Base-by-base conservation (phyloP, 1,140 invertebrate genomes). In the Monochamus saltuarius region DNA sequence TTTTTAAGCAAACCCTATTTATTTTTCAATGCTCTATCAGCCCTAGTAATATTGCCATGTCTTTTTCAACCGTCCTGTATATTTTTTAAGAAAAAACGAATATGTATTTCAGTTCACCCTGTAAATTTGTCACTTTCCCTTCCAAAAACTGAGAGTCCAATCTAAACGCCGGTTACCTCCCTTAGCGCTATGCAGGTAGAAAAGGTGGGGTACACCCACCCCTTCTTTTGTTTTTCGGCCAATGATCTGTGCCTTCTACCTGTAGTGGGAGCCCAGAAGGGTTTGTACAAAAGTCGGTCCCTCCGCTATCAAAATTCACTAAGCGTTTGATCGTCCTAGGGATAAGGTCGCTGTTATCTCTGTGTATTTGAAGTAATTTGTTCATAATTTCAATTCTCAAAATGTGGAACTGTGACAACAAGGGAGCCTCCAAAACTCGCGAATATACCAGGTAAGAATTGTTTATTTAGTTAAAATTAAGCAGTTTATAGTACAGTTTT, bases 391-490 rank as follows among this genome's bases (percentile, higher is more conserved):
- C 55, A 55, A 46, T 39, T 37, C 8, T 35, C 22, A 37, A 42
- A 59, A 69, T 69, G 67, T 69, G 67, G 67, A 64, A 69, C 47
- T 54, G 64, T 56, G 22, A 61, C 1, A 50, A 11, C 13, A 61
- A 51, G 36, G 59, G 62, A 54, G 37, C 61, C n/a, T 69, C 64
- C 38, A 59, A 66, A 49, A 46, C 52, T 22, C 66, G 67, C 59
- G 56, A 68, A 50, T 66, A 52, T 61, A 46, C 64, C 40, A 65
- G 66, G 66, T 67, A 62, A 59, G 17, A 63, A 13, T 14, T n/a
- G 13, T 42, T 43, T n/a, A 47, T 51, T 59, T 40, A 6, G 22
- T 43, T 51, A n/a, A 29, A 3, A 29, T 6, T 29, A 29, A 29
- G 22, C 22, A 29, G 22, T 29, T n/a, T 29, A 29, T 6, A 29